phyloP scores from a whole-genome alignment of 2,888 invertebrate genomes.

The Phengaris arion region DNA sequence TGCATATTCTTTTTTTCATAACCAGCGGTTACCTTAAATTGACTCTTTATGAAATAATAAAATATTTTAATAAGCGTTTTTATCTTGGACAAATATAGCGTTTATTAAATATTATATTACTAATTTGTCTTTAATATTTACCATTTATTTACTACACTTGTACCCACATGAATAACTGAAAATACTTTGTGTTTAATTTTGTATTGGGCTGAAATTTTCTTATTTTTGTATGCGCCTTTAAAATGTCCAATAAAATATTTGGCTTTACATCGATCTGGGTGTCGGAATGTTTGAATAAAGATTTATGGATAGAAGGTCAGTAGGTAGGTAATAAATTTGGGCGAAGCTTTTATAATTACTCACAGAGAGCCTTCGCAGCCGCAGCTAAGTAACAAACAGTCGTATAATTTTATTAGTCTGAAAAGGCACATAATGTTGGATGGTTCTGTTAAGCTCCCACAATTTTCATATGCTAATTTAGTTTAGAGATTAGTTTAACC shows the following conservation, averaged over 20 bases:
- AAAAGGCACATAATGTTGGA: constrained; percentile 36
- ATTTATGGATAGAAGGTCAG: constrained; percentile 47
- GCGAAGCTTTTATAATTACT: constrained; percentile 55
- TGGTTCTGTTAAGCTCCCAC: constrained; percentile 20
- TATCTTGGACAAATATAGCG: too few species aligned
- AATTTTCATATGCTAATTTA: constrained; percentile 28
- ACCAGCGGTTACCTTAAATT: background rate
- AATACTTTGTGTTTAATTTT: too few species aligned
- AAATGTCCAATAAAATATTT: background rate
- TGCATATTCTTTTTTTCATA: background rate
- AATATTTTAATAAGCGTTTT: background rate
- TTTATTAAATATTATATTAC: background rate
- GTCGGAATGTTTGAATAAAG: constrained; percentile 50
- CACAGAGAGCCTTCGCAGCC: constrained; percentile 46
- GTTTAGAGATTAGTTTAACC: constrained; percentile 20
- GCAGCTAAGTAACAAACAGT: constrained; percentile 55
- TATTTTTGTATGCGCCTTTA: background rate
- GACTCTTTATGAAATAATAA: background rate
- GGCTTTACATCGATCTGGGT: background rate
- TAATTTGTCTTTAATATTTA: background rate
- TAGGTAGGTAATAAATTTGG: constrained; percentile 51
- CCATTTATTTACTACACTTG: background rate
- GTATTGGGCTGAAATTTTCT: background rate
- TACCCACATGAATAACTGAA: too few species aligned
- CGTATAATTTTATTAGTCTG: constrained; percentile 61